Base-by-base conservation (phyloP, 1,140 invertebrate genomes). In the Diabrotica undecimpunctata region DNA sequence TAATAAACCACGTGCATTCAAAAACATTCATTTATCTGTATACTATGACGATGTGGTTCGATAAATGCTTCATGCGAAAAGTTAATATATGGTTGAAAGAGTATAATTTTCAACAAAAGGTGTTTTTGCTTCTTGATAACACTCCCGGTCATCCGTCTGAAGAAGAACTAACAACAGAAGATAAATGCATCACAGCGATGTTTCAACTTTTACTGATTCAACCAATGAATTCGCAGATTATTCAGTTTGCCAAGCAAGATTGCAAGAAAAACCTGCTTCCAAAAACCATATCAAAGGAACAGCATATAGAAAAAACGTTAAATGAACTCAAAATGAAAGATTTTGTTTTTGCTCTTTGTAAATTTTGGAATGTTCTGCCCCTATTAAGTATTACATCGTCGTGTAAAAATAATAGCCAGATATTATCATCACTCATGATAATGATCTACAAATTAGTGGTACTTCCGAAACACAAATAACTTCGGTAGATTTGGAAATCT, bases 41-140 rank as follows among this genome's bases (percentile, higher is more conserved):
- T 73, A 79, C 66, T 71, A 77, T 72, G 51, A 78, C 74, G 73
- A 76, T 78, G 70, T 78, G 76, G 75, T 79, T 79, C 72, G 61
- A 75, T 68, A 65, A 77, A 72, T 25, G 59, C 62, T 79, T 77
- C 67, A 72, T 76, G 62, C 71, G 72, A 54, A 67, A 74, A 72
- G 74, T 78, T 65, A 75, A 70, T 69, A 70, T 72, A 70, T 70
- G 63, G 54, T 69, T 78, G 37, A 72, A 74, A 75, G 67, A 72
- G 66, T 59, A 74, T 71, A 78, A 77, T 74, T 71, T 79, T 65
- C 68, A 73, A 64, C 71, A 73, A 73, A 79, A 77, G 72, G 77
- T 73, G 50, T 70, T 79, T 25, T 72, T 79, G 57, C 38, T 80
- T 68, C 61, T 80, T 62, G 77, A 79, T 72, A 79, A 80, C 69